Evolutionary conservation across 2,888 invertebrate species (phyloP), one percentile per base, ranked within the genome.

Genomic region (Archips xylosteana): DNA sequence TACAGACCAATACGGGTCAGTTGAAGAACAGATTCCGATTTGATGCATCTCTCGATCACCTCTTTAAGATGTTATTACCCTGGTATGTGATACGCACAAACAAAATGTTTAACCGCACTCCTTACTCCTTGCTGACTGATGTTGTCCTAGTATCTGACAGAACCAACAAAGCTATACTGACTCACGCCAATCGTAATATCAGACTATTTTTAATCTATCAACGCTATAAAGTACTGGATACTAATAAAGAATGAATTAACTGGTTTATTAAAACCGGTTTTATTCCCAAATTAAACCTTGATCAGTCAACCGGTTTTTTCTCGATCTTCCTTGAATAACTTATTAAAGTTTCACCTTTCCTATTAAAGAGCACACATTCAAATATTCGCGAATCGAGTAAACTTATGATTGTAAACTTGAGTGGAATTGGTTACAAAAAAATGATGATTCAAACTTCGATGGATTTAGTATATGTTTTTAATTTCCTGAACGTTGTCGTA

Each of bases 241-340:
- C 23, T 10, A 57, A 57, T 57, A 32, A 57, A 57, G 10, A 57
- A 57, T 57, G 10, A 57, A 57, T 32, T 57, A 32, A 57, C 32
- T 32, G 32, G 57, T 57, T 32, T 57, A 32, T 32, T 32, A n/a
- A 32, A 32, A 32, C 57, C 9, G 12, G 57, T 57, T 57, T 32
- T 54, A 54, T 54, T 57, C 32, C 57, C 57, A 57, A 57, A 32
- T 32, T 3, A 32, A 23, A 57, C 57, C 32, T 57, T 57, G 57
- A 32, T 57, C 32, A 10, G 12, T 57, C 3, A 12, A 12, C 32
- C 12, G 13, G 57, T 57, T 57, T 57, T 32, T 57, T 57, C 32
- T 57, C 57, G 23, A 57, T 57, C 57, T 57, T 57, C 57, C 57
- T 57, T 57, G 57, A 32, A 57, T 57, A 12, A 23, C 32, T 57